Base-by-base conservation (phyloP, 2,797 vertebrate species). In the Pogoniulus pusillus region DNA sequence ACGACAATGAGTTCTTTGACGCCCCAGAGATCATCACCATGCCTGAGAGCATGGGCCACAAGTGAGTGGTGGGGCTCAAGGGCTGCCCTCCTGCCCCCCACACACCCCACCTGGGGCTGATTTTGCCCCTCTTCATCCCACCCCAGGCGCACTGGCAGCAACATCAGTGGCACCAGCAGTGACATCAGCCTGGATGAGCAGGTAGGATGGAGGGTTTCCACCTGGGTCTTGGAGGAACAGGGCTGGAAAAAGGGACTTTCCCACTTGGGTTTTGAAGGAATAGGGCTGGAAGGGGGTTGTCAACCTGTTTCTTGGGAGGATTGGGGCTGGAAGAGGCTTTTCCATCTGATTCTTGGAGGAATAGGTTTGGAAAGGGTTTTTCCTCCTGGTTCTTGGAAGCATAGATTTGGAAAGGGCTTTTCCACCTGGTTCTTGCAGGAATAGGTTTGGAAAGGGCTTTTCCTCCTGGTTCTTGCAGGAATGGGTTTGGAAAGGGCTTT, bases 1-100 rank as follows among this genome's bases (percentile, higher is more conserved):
- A 99, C 0, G 99, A 99, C 93, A 99, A 98, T 3, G 99, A 99
- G 94, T 99, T 99, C 96, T 99, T 99, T 17, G 99, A 99, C 4
- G 98, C 98, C 17, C 98, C 98, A 1, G 98, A 98, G 94, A 99
- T 99, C 91, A 99, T 99, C 89, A 98, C 98, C 26, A 95, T 98
- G 90, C 98, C 98, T 0, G 98, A 99, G 30, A 98, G 97, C 87
- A 97, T 98, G 93, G 99, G 99, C 76, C 99, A 99, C 97, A 99
- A 98, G 99, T 99, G 94, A 96, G 97, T 96, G 81, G 4, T 3
- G 16, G 19, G 34, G 11, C 9, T 0, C 7, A 1, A 43, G 16
- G 35, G 58, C 30, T 8, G 5, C 16, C 27, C 30, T 10, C 20
- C n/a, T 0, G 0, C 43, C 30, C 16, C 41, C 64, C 22, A 13